Base-by-base conservation (phyloP, 2,113 vertebrate species). In the Boulengeromyrus knoepffleri region DNA sequence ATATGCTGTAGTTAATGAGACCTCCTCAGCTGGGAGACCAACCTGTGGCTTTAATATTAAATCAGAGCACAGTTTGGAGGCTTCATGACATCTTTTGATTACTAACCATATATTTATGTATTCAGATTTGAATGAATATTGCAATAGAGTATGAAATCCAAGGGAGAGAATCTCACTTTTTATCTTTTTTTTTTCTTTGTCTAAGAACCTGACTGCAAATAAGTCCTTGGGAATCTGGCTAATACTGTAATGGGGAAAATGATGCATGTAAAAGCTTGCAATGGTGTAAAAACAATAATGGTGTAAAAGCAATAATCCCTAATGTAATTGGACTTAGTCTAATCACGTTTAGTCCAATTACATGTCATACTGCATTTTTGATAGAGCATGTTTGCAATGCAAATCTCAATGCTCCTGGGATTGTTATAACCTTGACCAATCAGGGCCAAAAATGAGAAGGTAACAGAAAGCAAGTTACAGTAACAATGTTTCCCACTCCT, bases 141-240 rank as follows among this genome's bases (percentile, higher is more conserved):
- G 13, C 24, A 77, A 19, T n/a, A 36, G 70, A 77, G 12, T 77
- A 77, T 77, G 36, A 36, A 39, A 77, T 39, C 39, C 36, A 36
- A 77, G 70, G 36, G 70, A 15, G 31, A 77, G 70, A 36, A 77
- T 77, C 36, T 77, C 70, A 77, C 31, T 77, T 39, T 77, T n/a
- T 27, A 66, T 31, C 62, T 66, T 27, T 50, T 58, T 58, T 58
- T 70, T 36, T 17, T 15, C 10, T 15, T 39, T 77, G 70, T 27
- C 31, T 39, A 77, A 77, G 27, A 77, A 36, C 70, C 36, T 77
- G 70, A 77, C 70, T 15, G 13, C 31, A 36, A 66, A 66, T 39
- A 77, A 77, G 15, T 36, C 70, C 36, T 77, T 36, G 31, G 98
- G 98, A 97, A 99, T 98, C 91, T 98, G 98, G 92, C 98, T 99